Base-by-base conservation (phyloP, 2,888 invertebrate species). In the Cephus runcator region DNA sequence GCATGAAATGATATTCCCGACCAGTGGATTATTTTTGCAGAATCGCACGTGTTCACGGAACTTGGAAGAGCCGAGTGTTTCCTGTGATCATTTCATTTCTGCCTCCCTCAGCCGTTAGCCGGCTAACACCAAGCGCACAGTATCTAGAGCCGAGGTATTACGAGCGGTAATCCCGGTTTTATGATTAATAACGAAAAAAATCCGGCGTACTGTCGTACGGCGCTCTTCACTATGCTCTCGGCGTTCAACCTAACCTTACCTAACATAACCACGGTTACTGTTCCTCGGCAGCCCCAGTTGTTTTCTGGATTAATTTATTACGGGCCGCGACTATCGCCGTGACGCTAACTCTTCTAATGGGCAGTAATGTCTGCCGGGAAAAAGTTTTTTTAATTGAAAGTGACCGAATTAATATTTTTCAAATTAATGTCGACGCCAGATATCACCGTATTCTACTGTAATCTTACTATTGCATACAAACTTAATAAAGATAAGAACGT, bases 231-330 rank as follows among this genome's bases (percentile, higher is more conserved):
- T 15, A 35, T 30, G 36, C 12, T 31, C 30, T 31, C 71, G 71
- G 71, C 15, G 30, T 31, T 71, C 34, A 34, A 31, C 31, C 71
- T 34, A 34, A 34, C 71, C 12, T 15, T 6, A 71, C 71, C 71
- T 71, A 71, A 71, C 71, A 30, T 71, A 71, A 33, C 31, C 71
- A 11, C 71, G 30, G 15, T 56, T 9, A 56, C 9, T 2, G 56
- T 56, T 56, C 71, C 11, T 23, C 12, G 30, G 34, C 31, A 12
- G 12, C 33, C 33, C 73, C 15, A 36, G 56, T 73, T 79, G 77
- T 82, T 77, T 75, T 73, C 73, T 73, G 82, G 85, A 87, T 86
- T 87, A 88, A 87, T 86, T 88, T 88, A 87, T 86, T 84, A 84
- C 82, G 79, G 75, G 79, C 74, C 79, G 80, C 75, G 75, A 36